Evolutionary conservation across 2,888 invertebrate species (phyloP).

Genomic region (Lamproptera curius): DNA sequence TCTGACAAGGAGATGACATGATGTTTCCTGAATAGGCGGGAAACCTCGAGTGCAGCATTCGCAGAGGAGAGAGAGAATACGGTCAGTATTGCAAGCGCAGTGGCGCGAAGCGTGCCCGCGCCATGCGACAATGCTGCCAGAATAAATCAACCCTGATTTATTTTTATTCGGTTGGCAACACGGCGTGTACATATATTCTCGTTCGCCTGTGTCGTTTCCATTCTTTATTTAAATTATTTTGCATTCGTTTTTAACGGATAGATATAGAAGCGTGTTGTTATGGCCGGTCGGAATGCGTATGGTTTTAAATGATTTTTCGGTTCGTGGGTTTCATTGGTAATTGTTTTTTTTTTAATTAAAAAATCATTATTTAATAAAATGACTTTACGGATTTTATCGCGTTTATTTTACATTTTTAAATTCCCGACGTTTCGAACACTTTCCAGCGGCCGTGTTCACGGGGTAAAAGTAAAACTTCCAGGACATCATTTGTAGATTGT

Average conservation of each 20-base stretch:
- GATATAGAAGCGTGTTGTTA: slow-evolving; percentile 15
- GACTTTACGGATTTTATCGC: too few relatives aligned
- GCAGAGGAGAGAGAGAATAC: slow-evolving; percentile 37
- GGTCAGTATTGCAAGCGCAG: slow-evolving; percentile 37
- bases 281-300: slow-evolving; percentile 7
- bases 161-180: slow-evolving; percentile 69
- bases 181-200: slow-evolving; percentile 33
- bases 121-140: slow-evolving; percentile 49
- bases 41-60: slow-evolving; percentile 23
- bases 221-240: slow-evolving; percentile 58
- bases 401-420: too few relatives aligned
- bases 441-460: too few relatives aligned
- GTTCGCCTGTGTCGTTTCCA: slow-evolving; percentile 43
- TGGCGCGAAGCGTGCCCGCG: slow-evolving; percentile 40
- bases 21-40: neutral
- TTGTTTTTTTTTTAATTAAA: neutral
- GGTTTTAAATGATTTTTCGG: slow-evolving; percentile 23
- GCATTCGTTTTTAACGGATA: slow-evolving; percentile 36
- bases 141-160: slow-evolving; percentile 75
- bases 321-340: neutral
- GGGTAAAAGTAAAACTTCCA: too few relatives aligned
- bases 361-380: too few relatives aligned
- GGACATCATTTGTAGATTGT: too few relatives aligned
- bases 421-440: too few relatives aligned
- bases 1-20: too few relatives aligned